Percentiles rank a stretch among this genome's conserved stretches.
Evolutionary conservation across 2,797 vertebrate genomes (phyloP).

Genomic region (Pterois miles): DNA sequence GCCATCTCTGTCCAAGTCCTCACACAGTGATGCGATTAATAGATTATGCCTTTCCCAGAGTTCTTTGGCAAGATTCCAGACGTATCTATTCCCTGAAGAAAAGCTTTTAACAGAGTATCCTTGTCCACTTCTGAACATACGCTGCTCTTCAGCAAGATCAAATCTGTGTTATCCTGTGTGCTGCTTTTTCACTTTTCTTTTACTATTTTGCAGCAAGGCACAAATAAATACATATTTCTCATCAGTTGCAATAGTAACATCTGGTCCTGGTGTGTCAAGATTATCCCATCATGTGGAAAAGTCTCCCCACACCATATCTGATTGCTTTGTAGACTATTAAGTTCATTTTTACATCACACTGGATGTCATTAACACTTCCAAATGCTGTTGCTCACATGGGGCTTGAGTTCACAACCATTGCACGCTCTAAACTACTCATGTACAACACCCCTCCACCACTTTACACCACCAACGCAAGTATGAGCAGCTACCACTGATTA

Average conservation of each 20-base stretch:
- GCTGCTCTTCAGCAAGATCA: slow-evolving; percentile 24
- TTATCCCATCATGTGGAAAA: not conserved
- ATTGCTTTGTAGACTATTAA: not conserved
- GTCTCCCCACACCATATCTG: not conserved
- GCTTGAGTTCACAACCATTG: not conserved
- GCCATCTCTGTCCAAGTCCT: slow-evolving; percentile 1
- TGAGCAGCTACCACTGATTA: not conserved
- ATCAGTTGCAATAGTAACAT: slow-evolving; percentile 7
- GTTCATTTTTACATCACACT: not conserved
- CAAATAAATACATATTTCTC: not conserved
- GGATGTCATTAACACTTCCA: not conserved
- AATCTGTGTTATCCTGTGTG: not conserved
- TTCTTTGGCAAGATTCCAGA: slow-evolving; percentile 41
- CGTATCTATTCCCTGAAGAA: slow-evolving; percentile 28
- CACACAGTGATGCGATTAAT: slow-evolving; percentile 19
- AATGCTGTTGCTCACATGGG: not conserved
- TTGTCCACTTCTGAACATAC: slow-evolving; percentile 17
- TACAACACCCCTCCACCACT: not conserved
- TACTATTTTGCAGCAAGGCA: not conserved
- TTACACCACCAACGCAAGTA: not conserved
- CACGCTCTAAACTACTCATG: not conserved
- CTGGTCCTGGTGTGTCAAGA: not conserved
- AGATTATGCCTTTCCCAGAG: slow-evolving; percentile 44
- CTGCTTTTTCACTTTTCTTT: not conserved
- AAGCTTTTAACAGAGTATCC: slow-evolving; percentile 35